A percentile compares a stretch with the other conserved stretches of the same genome.
Conservation (phyloP, 2,113 vertebrate species). For the Pedionomus torquatus region DNA sequence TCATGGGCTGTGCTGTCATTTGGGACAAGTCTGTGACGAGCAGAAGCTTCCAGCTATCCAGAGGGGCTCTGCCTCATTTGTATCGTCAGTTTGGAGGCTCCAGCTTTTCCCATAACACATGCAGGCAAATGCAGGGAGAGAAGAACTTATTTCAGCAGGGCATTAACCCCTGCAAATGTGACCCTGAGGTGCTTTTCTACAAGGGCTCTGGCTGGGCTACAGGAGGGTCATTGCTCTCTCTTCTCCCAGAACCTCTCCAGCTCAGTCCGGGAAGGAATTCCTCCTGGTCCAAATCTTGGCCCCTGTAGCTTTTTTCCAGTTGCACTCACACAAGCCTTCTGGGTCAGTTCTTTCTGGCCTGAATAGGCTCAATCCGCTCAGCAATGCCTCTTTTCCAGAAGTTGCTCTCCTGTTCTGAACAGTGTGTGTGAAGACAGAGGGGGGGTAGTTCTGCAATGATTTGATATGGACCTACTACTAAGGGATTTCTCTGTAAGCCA, state of each 20-base stretch:
- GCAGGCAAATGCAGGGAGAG: background rate
- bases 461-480: fast-evolving
- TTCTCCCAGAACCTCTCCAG: background rate
- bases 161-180: background rate
- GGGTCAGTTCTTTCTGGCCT: background rate
- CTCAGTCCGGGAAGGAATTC: background rate
- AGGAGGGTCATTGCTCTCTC: background rate
- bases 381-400: background rate
- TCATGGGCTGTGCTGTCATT: background rate
- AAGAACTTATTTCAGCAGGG: background rate
- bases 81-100: background rate
- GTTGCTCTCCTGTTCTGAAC: background rate
- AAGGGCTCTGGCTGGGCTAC: background rate
- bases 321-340: background rate
- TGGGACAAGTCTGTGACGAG: background rate
- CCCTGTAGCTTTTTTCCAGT: background rate
- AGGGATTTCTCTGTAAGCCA: background rate
- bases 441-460: background rate
- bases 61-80: background rate
- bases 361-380: background rate
- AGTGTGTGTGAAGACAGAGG: background rate
- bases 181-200: background rate
- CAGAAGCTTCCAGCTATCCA: background rate
- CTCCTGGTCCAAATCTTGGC: background rate
- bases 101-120: background rate